phyloP scores from a whole-genome alignment of 1,140 invertebrate genomes.

The Papilio dardanus region DNA sequence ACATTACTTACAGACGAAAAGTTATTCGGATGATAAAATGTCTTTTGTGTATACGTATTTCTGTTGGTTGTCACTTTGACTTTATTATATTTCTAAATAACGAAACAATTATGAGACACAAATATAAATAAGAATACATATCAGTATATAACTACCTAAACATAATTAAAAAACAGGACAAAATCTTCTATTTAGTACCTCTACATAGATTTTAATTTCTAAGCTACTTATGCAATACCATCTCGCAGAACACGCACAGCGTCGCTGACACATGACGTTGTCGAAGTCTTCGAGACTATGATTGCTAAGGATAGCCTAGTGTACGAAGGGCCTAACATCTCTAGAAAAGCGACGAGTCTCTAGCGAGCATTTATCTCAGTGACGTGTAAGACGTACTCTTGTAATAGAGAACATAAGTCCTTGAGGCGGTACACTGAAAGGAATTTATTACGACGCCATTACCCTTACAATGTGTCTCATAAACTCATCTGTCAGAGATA shows the following conservation, averaged over 20 bases:
- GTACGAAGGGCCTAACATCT: too few relatives aligned
- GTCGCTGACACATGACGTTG: too few relatives aligned
- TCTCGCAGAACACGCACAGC: too few relatives aligned
- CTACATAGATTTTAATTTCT: too few relatives aligned
- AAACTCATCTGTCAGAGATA: conserved; percentile 11
- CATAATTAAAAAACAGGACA: too few relatives aligned
- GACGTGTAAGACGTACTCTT: not conserved
- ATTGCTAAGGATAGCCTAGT: too few relatives aligned
- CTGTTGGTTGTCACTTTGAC: not conserved
- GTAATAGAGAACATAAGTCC: conserved; percentile 8
- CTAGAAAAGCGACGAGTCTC: too few relatives aligned
- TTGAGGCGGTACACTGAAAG: not conserved
- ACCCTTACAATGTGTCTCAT: not conserved
- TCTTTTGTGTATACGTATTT: not conserved
- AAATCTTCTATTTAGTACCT: too few relatives aligned
- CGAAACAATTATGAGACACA: not conserved
- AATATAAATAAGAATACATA: too few relatives aligned
- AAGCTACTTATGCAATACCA: too few relatives aligned
- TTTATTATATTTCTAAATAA: not conserved
- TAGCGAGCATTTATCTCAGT: conserved; percentile 8
- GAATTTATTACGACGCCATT: conserved; percentile 13
- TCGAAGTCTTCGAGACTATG: too few relatives aligned
- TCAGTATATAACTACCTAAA: too few relatives aligned
- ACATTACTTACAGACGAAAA: not conserved
- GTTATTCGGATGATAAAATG: conserved; percentile 10